Evolutionary conservation across 2,797 vertebrate genomes (phyloP).

Genomic region (Trichosurus vulpecula): DNA sequence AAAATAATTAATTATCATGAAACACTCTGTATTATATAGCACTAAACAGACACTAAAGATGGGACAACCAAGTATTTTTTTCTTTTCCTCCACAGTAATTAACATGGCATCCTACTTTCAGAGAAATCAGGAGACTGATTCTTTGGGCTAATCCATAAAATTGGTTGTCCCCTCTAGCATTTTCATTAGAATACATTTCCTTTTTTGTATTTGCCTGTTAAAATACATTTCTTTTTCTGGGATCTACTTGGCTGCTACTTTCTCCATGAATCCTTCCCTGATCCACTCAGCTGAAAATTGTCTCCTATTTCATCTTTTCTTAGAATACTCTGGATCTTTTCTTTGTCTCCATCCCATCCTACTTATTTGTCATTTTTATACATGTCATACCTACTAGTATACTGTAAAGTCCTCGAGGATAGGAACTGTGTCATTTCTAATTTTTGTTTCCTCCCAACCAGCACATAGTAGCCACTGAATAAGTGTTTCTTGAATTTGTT

Average conservation of each 20-base stretch:
- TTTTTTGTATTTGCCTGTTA: not conserved
- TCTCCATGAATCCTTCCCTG: not conserved
- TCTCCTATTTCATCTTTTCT: not conserved
- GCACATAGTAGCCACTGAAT: not conserved
- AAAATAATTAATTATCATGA: conserved; percentile 56
- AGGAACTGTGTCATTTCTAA: not conserved
- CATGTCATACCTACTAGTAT: not conserved
- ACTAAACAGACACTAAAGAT: conserved; percentile 33
- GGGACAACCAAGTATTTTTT: conserved; percentile 21
- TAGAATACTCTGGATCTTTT: not conserved
- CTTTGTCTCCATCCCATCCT: not conserved
- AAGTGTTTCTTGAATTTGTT: not conserved
- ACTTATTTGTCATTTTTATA: not conserved
- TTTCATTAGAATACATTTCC: not conserved
- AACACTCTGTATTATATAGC: conserved; percentile 13
- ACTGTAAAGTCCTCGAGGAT: not conserved
- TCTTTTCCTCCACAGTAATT: conserved; percentile 55
- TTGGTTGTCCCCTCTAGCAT: not conserved
- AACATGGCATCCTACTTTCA: conserved; percentile 43
- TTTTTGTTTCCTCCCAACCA: not conserved
- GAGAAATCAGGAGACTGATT: conserved; percentile 38
- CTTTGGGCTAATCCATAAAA: conserved; percentile 29
- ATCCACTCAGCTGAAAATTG: not conserved
- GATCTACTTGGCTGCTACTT: not conserved
- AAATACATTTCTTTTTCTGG: not conserved